phyloP scores from a whole-genome alignment of 2,113 vertebrate genomes.

The Anarrhichthys ocellatus region DNA sequence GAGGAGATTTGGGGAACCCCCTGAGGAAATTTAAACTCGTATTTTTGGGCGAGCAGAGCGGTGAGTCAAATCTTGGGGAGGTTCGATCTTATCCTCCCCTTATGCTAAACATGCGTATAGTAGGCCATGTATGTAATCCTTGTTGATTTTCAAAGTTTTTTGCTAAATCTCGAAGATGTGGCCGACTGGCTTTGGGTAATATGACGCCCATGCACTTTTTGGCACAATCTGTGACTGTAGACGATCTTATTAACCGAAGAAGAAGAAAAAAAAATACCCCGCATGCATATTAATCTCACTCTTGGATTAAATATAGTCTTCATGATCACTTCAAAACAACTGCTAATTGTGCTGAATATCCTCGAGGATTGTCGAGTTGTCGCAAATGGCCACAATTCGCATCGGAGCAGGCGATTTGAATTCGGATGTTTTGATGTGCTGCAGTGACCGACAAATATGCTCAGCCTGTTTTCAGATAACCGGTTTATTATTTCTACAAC shows the following conservation, averaged over 20 bases:
- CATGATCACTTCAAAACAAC: not conserved
- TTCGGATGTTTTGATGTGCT: slow-evolving; percentile 72
- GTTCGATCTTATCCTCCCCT: slow-evolving; percentile 45
- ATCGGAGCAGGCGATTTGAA: slow-evolving; percentile 42
- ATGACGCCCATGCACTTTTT: slow-evolving; percentile 42
- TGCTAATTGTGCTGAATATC: not conserved
- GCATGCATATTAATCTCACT: slow-evolving; percentile 19
- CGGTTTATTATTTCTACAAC: not conserved
- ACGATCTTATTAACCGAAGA: slow-evolving; percentile 57
- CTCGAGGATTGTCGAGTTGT: not conserved
- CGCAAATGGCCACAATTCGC: slow-evolving; percentile 30
- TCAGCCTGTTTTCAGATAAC: slow-evolving; percentile 39
- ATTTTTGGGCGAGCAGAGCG: slow-evolving; percentile 95
- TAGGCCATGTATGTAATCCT: slow-evolving; percentile 58
- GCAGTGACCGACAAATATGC: slow-evolving; percentile 75
- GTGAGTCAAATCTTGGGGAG: slow-evolving; percentile 82
- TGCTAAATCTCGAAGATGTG: slow-evolving; percentile 10
- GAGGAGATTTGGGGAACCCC: slow-evolving; percentile 94
- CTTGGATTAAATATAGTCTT: not conserved
- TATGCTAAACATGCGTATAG: slow-evolving; percentile 56
- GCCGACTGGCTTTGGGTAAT: not conserved
- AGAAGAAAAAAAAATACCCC: slow-evolving; percentile 15
- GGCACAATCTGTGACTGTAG: slow-evolving; percentile 37
- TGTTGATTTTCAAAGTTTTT: slow-evolving; percentile 36
- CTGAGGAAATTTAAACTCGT: slow-evolving; percentile 97